Base-by-base conservation (phyloP, 2,888 invertebrate species). In the Oxytorus armatus region DNA sequence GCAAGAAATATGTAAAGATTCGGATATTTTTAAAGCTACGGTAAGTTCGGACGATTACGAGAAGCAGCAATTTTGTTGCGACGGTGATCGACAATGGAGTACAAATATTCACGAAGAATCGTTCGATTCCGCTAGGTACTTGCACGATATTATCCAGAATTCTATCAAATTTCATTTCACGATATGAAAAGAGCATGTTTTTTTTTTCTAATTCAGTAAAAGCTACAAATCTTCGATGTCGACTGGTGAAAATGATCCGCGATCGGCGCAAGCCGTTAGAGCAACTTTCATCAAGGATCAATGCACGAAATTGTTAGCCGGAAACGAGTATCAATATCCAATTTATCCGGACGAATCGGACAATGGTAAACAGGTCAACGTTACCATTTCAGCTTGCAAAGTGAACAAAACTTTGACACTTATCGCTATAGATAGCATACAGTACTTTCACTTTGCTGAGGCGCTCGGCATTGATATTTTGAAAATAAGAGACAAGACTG, bases 391-490 rank as follows among this genome's bases (percentile, higher is more conserved):
- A 0, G 87, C 88, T 10, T 90, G 91, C 74, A 84, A 84, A 57
- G 93, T 93, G 2, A 96, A 96, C 88, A 92, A 92, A 83, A 94
- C 94, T 11, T 88, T 96, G 65, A 92, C 93, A 10, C 93, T 96
- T 81, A 92, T 96, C 39, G 96, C 96, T 0, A 93, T 97, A 85
- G 97, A 97, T 89, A 96, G 96, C 84, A 91, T 95, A 0, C 92
- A 93, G 68, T 96, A 96, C 88, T 94, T 94, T 84, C 94, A 96
- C 86, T 96, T 97, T 88, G 96, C 96, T 0, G 95, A 96, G 88
- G 94, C 94, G 23, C 93, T 97, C 3, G 97, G 96, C 1, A 93
- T 97, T 21, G 95, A 96, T 90, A 92, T 96, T 36, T 90, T 92
- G 10, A 93, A 92, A 49, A 93, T 90, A 77, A 93, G 92, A 77